Conservation (phyloP, 2,113 vertebrate species). For the Cheilinus undulatus region DNA sequence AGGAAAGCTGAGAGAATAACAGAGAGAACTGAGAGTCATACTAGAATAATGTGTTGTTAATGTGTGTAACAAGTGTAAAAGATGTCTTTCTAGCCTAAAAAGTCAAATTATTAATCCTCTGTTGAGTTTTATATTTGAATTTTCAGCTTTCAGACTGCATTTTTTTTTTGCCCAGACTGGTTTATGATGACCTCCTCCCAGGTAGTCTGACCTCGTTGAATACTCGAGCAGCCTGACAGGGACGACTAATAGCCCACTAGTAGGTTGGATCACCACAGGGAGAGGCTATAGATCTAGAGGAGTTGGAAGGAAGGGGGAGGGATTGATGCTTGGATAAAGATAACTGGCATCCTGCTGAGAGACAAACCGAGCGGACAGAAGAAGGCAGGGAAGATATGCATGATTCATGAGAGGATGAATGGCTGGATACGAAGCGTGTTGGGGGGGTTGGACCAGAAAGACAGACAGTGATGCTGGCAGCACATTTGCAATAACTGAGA, state of each 20-base stretch:
- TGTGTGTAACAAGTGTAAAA: conserved; percentile 22
- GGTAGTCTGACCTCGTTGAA: conserved; percentile 35
- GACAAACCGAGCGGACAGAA: conserved; percentile 38
- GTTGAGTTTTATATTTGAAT: conserved; percentile 8
- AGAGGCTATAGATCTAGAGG: conserved; percentile 25
- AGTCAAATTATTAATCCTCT: conserved; percentile 20
- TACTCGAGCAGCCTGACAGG: conserved; percentile 17
- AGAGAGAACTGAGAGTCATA: not conserved
- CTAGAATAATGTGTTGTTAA: conserved; percentile 4
- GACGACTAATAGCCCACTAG: conserved; percentile 6
- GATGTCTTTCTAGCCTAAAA: conserved; percentile 14
- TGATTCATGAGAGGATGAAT: conserved; percentile 41
- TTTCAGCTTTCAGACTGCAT: conserved; percentile 2
- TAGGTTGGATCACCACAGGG: not conserved
- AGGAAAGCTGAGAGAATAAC: conserved; percentile 27
- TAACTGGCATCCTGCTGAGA: conserved; percentile 45
- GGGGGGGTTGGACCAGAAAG: not conserved
- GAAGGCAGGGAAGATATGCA: conserved; percentile 31
- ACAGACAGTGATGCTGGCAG: conserved; percentile 26
- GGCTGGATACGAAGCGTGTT: not conserved
- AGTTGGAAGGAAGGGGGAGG: conserved; percentile 5
- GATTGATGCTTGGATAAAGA: conserved; percentile 45
- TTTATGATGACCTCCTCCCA: conserved; percentile 21
- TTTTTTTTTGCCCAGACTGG: not conserved
- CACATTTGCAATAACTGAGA: conserved; percentile 11